A percentile compares a stretch with the other conserved stretches of the same genome.
Evolutionary conservation across 1,140 invertebrate genomes (phyloP).

Genomic region (Drosophila bipectinata): DNA sequence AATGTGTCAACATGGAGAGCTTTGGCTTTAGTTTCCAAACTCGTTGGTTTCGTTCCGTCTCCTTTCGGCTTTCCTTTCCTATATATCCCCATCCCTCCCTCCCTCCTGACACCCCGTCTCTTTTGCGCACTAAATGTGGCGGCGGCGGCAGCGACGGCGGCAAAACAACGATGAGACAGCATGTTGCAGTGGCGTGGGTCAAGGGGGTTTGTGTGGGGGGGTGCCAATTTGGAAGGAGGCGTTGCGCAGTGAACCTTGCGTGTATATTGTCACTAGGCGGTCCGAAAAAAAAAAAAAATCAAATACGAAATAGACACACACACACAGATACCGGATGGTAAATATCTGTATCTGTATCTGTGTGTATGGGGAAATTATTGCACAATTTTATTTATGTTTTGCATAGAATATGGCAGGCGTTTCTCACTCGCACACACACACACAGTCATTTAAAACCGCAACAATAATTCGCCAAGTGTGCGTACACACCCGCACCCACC

Average conservation of each 20-base stretch:
- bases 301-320: constrained; percentile 32
- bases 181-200: constrained; percentile 59
- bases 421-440: constrained; percentile 32
- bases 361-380: constrained; percentile 57
- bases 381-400: constrained; percentile 78
- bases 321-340: constrained; percentile 19
- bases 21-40: constrained; percentile 39
- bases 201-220: neutral
- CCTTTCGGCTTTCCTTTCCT: neutral
- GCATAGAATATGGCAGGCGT: constrained; percentile 55
- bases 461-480: constrained; percentile 37
- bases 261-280: constrained; percentile 69
- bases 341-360: constrained; percentile 26
- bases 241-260: constrained; percentile 77
- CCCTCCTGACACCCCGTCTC: constrained; percentile 1
- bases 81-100: neutral
- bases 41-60: constrained; percentile 33
- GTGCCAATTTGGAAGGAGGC: constrained; percentile 29
- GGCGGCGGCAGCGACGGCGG: constrained; percentile 68
- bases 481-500: constrained; percentile 19
- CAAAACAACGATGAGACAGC: constrained; percentile 77
- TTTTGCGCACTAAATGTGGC: constrained; percentile 48
- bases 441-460: constrained; percentile 50
- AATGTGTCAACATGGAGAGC: constrained; percentile 71
- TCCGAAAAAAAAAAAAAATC: constrained; percentile 41